Conservation (phyloP, 1,140 invertebrate species). For the Hylaeus anthracinus region DNA sequence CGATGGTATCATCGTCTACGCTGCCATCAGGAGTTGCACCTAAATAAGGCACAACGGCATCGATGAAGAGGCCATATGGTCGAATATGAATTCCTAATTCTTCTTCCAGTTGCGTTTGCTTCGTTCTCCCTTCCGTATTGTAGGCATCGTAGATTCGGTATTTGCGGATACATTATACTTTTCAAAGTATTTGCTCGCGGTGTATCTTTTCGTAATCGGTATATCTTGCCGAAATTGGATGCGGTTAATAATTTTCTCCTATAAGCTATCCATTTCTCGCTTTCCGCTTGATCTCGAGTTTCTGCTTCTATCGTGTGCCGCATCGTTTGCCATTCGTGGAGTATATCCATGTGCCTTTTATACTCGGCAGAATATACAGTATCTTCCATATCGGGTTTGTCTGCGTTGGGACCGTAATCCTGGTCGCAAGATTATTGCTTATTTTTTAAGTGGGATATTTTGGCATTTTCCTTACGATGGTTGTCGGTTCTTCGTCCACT, state of each 20-base stretch:
- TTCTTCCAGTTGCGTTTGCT: conserved; percentile 58
- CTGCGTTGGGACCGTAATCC: neutral
- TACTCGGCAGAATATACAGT: neutral
- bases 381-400: neutral
- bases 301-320: neutral
- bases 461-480: neutral
- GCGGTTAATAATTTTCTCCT: neutral
- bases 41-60: conserved; percentile 67
- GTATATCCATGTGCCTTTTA: neutral
- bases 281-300: neutral
- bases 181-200: neutral
- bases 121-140: conserved; percentile 69
- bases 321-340: neutral
- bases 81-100: conserved; percentile 57
- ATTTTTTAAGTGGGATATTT: neutral
- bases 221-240: conserved; percentile 14
- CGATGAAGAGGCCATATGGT: conserved; percentile 76
- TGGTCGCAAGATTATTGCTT: neutral
- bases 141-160: neutral
- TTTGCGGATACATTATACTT: neutral
- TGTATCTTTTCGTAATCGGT: neutral
- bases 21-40: conserved; percentile 77
- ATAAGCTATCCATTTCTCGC: neutral
- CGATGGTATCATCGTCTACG: conserved; percentile 63
- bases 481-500: no score